Evolutionary conservation across 2,888 invertebrate species (phyloP).

Genomic region (Lepidonotus clava): DNA sequence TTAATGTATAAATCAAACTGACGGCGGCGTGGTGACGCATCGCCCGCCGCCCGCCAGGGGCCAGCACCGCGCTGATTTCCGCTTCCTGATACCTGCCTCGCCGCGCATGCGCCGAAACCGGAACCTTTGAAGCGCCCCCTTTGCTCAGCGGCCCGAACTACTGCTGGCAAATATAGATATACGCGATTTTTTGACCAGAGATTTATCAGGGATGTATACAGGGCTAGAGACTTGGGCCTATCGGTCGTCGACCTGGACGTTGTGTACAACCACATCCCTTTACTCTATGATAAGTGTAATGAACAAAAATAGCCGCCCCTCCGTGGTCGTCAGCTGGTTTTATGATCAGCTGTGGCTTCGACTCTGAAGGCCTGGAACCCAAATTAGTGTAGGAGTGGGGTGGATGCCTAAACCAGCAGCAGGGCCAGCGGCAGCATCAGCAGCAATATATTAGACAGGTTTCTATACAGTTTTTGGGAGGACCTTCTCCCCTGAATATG

Average conservation of each 20-base stretch:
- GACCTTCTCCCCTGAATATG: too few species aligned
- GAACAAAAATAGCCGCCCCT: conserved; percentile 4
- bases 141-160: not conserved
- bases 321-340: too few species aligned
- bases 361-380: too few species aligned
- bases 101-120: not conserved
- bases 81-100: conserved; percentile 16
- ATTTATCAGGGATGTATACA: not conserved
- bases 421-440: too few species aligned
- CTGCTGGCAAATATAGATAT: conserved; percentile 27
- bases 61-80: conserved; percentile 15
- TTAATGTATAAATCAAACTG: conserved; percentile 52
- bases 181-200: not conserved
- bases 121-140: conserved; percentile 42
- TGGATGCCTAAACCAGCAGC: too few species aligned
- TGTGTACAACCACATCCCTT: not conserved
- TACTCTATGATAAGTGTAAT: not conserved
- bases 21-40: not conserved
- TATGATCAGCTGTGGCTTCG: too few species aligned
- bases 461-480: too few species aligned
- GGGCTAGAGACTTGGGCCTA: not conserved
- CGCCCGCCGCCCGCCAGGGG: not conserved
- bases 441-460: too few species aligned
- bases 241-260: not conserved
- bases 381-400: too few species aligned